phyloP scores from a whole-genome alignment of 2,797 vertebrate species.

The Calcarius lapponicus region DNA sequence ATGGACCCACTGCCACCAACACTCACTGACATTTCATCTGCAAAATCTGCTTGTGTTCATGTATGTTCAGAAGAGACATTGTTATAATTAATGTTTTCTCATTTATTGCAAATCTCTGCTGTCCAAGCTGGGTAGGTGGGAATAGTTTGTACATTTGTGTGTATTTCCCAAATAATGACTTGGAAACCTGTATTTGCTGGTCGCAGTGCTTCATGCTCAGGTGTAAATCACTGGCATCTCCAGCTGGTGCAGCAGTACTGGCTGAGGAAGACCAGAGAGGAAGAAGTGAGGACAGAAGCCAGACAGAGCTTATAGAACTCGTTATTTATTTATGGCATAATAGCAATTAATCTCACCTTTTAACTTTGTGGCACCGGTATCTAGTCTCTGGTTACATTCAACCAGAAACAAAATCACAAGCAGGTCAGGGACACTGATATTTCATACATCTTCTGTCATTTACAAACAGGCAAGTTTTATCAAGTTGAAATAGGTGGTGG shows the following conservation, averaged over 20 bases:
- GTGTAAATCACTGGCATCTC: neutral
- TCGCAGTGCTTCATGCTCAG: neutral
- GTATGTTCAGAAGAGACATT: neutral
- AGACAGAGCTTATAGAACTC: neutral
- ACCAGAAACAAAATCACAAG: neutral
- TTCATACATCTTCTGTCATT: neutral
- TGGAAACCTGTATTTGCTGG: neutral
- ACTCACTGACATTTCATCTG: neutral
- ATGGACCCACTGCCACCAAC: neutral
- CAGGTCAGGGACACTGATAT: neutral
- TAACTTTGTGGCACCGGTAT: neutral
- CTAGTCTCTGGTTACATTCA: neutral
- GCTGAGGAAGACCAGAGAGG: neutral
- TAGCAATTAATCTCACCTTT: neutral
- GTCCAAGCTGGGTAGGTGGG: neutral
- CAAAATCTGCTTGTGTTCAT: accelerated
- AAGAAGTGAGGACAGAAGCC: neutral
- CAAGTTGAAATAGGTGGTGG: neutral
- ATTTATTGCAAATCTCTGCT: neutral
- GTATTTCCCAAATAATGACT: neutral
- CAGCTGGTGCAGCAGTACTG: neutral
- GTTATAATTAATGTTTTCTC: neutral
- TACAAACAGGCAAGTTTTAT: neutral
- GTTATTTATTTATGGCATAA: neutral
- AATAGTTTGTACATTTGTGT: neutral